Percentiles rank a stretch among this genome's conserved stretches.
phyloP scores from a whole-genome alignment of 2,113 vertebrate genomes.

The Oncorhynchus keta region DNA sequence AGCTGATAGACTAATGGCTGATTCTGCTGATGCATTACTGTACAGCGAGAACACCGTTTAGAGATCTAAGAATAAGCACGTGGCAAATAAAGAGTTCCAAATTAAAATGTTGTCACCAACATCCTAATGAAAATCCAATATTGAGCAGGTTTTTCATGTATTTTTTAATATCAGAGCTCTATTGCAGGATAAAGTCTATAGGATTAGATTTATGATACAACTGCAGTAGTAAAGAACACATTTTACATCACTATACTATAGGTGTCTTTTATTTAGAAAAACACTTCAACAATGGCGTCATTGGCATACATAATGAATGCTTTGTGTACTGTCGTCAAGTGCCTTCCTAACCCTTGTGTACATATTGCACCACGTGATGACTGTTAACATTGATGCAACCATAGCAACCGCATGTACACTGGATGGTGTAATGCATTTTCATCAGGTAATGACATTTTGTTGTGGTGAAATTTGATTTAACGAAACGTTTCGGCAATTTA shows the following conservation, averaged over 20 bases:
- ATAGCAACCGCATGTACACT: background rate
- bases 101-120: background rate
- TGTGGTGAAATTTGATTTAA: background rate
- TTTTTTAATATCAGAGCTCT: background rate
- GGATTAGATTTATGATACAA: background rate
- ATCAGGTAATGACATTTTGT: background rate
- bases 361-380: too few species aligned
- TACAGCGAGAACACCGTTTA: conserved; percentile 4
- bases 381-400: too few species aligned
- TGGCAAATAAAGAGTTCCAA: background rate
- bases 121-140: background rate
- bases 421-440: background rate
- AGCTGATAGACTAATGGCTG: conserved; percentile 34
- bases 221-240: too few species aligned
- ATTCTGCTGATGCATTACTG: conserved; percentile 39
- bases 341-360: too few species aligned
- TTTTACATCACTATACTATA: too few species aligned
- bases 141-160: background rate
- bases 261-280: too few species aligned
- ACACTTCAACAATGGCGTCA: too few species aligned
- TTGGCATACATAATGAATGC: too few species aligned
- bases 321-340: too few species aligned
- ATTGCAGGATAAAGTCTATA: background rate
- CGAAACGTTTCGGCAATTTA: background rate
- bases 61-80: background rate